Conservation (phyloP, 35 echinoderm and acorn worm genomes). For the Nesometra sesokonis region DNA sequence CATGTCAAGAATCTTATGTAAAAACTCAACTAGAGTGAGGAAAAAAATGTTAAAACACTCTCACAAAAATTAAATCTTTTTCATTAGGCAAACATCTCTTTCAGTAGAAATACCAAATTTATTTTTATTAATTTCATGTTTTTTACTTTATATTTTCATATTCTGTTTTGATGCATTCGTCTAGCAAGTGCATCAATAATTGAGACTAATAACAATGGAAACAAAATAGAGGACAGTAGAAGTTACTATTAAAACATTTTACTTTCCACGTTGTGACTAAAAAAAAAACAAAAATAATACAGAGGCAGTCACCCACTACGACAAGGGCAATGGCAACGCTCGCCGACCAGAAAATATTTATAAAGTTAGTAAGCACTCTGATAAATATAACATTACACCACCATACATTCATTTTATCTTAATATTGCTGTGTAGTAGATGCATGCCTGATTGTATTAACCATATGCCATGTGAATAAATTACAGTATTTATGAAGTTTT, state of each 20-base stretch:
- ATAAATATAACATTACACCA: no score
- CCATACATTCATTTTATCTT: no score
- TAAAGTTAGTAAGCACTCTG: no score
- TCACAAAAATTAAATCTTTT: no score
- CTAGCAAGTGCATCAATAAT: neutral
- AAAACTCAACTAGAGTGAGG: no score
- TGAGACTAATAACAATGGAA: neutral
- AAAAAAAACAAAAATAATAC: neutral
- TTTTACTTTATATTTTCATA: neutral
- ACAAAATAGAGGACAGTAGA: neutral
- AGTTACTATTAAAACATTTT: constrained; percentile 1
- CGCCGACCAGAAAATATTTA: neutral
- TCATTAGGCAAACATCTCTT: neutral
- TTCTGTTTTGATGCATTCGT: neutral
- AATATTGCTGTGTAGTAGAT: no score
- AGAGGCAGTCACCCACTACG: neutral
- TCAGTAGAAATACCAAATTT: neutral
- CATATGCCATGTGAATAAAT: no score
- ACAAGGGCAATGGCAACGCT: neutral
- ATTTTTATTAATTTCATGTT: neutral
- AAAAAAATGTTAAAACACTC: no score
- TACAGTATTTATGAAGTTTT: no score
- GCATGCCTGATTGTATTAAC: no score
- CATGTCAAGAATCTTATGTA: no score
- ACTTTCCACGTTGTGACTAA: neutral